Percentiles rank a stretch among this genome's conserved stretches.
These are phyloP conservation scores for Drosophila austrosaltans DNA, from an alignment of 2,888 invertebrate genomes.

Conservation along the genomic window DNA sequence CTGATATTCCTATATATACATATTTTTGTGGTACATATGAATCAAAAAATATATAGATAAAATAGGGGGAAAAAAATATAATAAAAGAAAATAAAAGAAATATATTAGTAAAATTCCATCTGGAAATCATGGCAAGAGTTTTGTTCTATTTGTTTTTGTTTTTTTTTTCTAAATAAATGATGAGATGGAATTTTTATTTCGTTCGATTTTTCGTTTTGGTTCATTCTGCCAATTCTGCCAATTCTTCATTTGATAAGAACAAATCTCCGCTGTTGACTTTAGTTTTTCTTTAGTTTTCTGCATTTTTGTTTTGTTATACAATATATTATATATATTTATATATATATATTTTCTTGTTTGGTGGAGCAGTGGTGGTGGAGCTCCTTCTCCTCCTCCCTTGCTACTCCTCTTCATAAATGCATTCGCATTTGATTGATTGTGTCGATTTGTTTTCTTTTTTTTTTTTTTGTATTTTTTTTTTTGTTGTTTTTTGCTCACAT, in stretches of 20 bases:
- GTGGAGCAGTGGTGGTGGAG: not conserved
- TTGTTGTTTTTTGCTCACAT: conserved; percentile 82
- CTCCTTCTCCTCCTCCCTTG: not conserved
- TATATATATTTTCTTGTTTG: not conserved
- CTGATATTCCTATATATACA: conserved; percentile 80
- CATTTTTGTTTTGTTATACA: not conserved
- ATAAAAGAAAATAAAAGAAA: conserved; percentile 13
- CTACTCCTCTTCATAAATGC: not conserved
- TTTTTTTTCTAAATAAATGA: conserved; percentile 47
- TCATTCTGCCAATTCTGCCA: conserved; percentile 53
- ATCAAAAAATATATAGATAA: not conserved
- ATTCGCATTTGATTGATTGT: conserved; percentile 14
- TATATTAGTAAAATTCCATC: conserved; percentile 13
- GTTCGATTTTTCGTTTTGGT: conserved; percentile 23
- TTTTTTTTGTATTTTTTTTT: no score
- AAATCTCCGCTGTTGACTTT: conserved; percentile 63
- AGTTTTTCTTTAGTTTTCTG: not conserved
- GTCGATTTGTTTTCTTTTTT: conserved; percentile 21
- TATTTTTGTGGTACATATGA: not conserved
- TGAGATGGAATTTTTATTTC: conserved; percentile 65
- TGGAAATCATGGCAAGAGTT: conserved; percentile 57
- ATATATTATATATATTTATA: not conserved
- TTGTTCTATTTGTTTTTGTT: conserved; percentile 72
- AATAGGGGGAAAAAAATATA: conserved; percentile 9
- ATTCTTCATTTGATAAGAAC: conserved; percentile 53